phyloP scores from a whole-genome alignment of 2,797 vertebrate genomes.

The Avahi laniger region DNA sequence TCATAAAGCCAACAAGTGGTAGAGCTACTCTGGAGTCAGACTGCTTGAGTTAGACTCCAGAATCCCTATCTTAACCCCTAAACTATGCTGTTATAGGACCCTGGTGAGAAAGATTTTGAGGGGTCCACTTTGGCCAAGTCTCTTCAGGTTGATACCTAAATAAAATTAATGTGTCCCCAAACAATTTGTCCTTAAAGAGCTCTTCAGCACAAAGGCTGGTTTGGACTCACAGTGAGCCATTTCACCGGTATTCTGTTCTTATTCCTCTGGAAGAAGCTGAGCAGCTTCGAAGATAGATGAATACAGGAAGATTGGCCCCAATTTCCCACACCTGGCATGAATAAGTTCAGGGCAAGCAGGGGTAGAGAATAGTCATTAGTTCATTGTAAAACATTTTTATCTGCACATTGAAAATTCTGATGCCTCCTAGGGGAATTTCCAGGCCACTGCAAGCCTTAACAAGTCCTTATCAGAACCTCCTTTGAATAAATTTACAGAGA shows the following conservation, averaged over 20 bases:
- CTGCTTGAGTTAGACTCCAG: background rate
- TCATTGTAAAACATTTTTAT: background rate
- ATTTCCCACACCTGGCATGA: background rate
- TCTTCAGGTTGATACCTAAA: background rate
- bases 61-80: background rate
- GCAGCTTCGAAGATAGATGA: background rate
- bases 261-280: background rate
- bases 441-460: background rate
- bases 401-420: background rate
- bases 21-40: background rate
- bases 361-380: background rate
- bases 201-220: background rate
- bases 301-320: background rate
- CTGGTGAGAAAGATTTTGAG: background rate
- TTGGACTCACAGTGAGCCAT: background rate
- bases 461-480: background rate
- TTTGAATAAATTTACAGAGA: background rate
- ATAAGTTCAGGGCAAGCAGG: background rate
- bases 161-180: background rate
- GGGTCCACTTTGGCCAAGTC: background rate
- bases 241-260: background rate
- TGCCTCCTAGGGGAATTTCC: slow-evolving; percentile 18
- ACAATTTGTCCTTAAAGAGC: background rate
- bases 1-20: background rate
- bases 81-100: background rate